These are phyloP conservation scores for Hirundo rustica DNA, from an alignment of 2,797 vertebrate genomes.

Conservation along the genomic window DNA sequence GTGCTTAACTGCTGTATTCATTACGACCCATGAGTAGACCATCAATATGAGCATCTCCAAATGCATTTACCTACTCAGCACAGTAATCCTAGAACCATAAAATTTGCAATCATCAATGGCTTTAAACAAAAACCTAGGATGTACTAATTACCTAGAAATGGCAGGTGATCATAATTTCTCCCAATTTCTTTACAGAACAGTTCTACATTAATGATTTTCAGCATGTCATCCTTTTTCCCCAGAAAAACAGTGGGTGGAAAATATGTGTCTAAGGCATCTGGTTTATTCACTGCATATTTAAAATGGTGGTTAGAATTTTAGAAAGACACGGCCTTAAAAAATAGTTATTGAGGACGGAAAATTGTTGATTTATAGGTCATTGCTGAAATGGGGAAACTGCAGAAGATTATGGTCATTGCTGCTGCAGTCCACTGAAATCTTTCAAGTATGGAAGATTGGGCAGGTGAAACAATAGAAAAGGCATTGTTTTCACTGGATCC, in stretches of 20 bases:
- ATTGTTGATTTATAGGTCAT: background rate
- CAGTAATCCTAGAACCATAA: constrained; percentile 15
- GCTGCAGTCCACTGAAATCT: background rate
- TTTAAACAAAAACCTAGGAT: background rate
- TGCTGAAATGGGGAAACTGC: background rate
- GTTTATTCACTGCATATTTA: background rate
- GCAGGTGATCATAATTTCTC: background rate
- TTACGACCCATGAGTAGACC: background rate
- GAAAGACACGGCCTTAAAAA: background rate
- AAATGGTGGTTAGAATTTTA: constrained; percentile 25
- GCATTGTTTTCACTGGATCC: background rate
- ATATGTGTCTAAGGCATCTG: background rate
- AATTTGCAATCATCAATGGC: background rate
- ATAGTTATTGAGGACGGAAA: background rate
- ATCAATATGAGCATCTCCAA: constrained; percentile 8
- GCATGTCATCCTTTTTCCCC: background rate
- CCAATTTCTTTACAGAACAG: background rate
- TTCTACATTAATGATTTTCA: background rate
- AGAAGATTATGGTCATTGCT: background rate
- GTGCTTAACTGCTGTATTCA: constrained; percentile 31
- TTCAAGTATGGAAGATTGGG: background rate
- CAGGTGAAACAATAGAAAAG: background rate
- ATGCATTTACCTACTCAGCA: constrained; percentile 3
- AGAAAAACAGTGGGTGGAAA: background rate
- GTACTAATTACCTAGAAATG: background rate